Base-by-base conservation (phyloP, 2,888 invertebrate genomes). In the Yponomeuta cagnagella region DNA sequence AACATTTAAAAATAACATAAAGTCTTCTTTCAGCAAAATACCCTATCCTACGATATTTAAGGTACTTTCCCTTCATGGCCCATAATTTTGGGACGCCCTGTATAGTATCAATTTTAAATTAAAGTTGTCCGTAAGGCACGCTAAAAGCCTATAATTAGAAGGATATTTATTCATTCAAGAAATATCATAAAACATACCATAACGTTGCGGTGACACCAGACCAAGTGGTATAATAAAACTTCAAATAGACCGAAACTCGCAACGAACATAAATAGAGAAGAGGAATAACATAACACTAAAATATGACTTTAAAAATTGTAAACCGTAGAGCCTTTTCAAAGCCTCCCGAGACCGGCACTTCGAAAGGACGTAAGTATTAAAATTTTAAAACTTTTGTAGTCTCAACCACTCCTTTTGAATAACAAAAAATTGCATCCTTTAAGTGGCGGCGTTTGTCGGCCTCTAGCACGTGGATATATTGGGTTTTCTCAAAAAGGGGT, bases 291-390 rank as follows among this genome's bases (percentile, higher is more conserved):
- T 15, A 15, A 58, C 78, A 82, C 83, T 87, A 86, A 88, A 87
- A 85, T 87, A 86, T 88, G 81, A 85, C 82, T 86, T 70, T 85
- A 79, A 77, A 81, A 86, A 85, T 83, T 79, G 82, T 82, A 80
- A 81, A 82, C 79, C 81, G 80, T 78, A 78, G 81, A 79, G 76
- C 70, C 83, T 82, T 84, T 87, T 86, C 79, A 83, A 75, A 63
- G 70, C 23, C 64, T 58, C 68, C 15, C 37, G 33, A 37, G 63
- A 72, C 71, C 68, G 71, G 65, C 63, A 72, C 69, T 72, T 72
- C 71, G 69, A 72, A 72, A 70, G 72, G 63, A 23, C 48, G 8
- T 43, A 8, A 43, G 43, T 43, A 63, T 48, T 31, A 68, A 71
- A 70, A 30, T 31, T 82, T 82, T 79, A 76, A 76, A 78, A 78